These are phyloP conservation scores for Nycteola revayana DNA, from an alignment of 2,888 invertebrate genomes.

Conservation along the genomic window DNA sequence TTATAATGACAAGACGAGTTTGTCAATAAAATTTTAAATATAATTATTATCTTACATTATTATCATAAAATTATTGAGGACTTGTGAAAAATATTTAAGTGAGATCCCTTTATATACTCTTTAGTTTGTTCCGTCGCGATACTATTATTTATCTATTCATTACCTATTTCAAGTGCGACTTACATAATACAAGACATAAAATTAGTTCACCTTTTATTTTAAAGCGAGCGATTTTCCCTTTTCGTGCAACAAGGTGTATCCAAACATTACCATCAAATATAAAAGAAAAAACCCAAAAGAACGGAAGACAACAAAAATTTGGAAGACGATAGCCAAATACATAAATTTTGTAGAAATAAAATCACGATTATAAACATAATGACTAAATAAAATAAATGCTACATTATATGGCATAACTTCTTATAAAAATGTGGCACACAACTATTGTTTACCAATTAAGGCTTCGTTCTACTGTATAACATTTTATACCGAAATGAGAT, in stretches of 20 bases:
- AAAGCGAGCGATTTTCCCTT: constrained; percentile 54
- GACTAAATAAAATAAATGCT: constrained; percentile 44
- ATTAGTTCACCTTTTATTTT: constrained; percentile 70
- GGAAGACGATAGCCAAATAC: constrained; percentile 56
- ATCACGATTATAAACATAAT: constrained; percentile 29
- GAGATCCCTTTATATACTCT: constrained; percentile 67
- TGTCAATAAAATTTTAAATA: background rate
- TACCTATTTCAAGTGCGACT: too few relatives aligned
- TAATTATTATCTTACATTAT: constrained; percentile 56
- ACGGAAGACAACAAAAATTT: constrained; percentile 40
- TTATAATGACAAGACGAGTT: background rate
- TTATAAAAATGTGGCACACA: constrained; percentile 29
- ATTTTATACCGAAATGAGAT: too few relatives aligned
- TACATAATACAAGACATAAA: constrained; percentile 66
- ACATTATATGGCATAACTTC: constrained; percentile 47
- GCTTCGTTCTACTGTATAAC: too few relatives aligned
- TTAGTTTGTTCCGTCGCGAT: constrained; percentile 68
- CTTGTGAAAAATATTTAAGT: constrained; percentile 65
- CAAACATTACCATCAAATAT: constrained; percentile 17
- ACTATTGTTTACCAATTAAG: constrained; percentile 4
- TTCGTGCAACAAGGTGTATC: background rate
- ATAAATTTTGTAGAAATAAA: constrained; percentile 18
- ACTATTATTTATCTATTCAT: constrained; percentile 42
- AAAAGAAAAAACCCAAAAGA: constrained; percentile 21
- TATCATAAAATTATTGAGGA: constrained; percentile 46